Evolutionary conservation across 2,888 invertebrate genomes (phyloP), one percentile per base, ranked within the genome.

Genomic region (Sceliomorpha sp.): DNA sequence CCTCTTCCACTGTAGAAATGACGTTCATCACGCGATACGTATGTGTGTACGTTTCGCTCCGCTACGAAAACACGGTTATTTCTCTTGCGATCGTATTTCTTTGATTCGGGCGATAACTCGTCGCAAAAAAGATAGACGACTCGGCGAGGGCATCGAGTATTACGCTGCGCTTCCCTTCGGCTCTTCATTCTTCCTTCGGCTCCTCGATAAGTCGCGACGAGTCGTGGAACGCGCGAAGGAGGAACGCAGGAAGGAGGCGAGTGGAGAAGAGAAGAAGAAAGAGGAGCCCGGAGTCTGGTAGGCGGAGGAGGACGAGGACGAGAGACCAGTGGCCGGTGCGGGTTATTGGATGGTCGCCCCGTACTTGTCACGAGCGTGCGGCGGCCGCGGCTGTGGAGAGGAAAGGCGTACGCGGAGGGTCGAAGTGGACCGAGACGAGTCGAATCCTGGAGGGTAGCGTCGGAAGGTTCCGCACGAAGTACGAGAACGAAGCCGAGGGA

Each of bases 321-420:
- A 74, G 71, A 63, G 78, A 79, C 72, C 73, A 78, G 79, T 77
- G 82, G 75, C 76, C 78, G 73, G 76, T 79, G 82, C 78, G 83
- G 85, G 81, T 86, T 85, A 85, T 86, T 86, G 85, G 85, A 83
- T 82, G 80, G 80, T 76, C 83, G 79, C 80, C 82, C 85, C 80
- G 77, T 78, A 80, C 83, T 86, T 84, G 82, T 84, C 83, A 83
- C 81, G 81, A 80, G 74, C n/a, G n/a, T n/a, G n/a, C n/a, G n/a
- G n/a, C n/a, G n/a, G n/a, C n/a, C n/a, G n/a, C n/a, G n/a, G n/a
- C n/a, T 14, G 44, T 29, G 55, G 60, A 36, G 55, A 48, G 55
- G 56, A 42, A 12, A 32, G 59, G 26, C 36, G 37, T n/a, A n/a
- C n/a, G n/a, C n/a, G n/a, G n/a, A n/a, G n/a, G n/a, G n/a, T n/a